Conservation (phyloP, 2,113 vertebrate genomes). For the Corythaixoides concolor region DNA sequence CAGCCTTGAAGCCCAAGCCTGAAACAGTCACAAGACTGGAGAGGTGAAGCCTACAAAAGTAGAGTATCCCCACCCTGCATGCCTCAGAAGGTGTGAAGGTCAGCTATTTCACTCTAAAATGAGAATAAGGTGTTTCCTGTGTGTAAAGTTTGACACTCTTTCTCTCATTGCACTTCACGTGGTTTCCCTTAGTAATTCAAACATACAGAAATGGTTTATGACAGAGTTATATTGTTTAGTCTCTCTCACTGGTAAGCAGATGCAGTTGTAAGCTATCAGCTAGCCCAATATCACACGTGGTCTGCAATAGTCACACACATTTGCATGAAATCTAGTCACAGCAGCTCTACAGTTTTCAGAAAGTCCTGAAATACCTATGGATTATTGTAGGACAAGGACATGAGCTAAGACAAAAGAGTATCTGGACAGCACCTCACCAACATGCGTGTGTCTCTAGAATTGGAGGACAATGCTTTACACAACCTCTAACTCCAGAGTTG, state of each 20-base stretch:
- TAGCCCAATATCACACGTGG: neutral
- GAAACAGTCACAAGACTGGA: neutral
- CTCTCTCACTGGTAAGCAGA: neutral
- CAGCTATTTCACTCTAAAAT: neutral
- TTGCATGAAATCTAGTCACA: neutral
- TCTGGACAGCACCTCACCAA: neutral
- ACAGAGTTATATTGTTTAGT: neutral
- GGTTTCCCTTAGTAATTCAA: neutral
- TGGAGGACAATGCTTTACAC: neutral
- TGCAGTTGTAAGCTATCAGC: neutral
- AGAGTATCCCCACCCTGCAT: neutral
- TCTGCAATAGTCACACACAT: accelerated
- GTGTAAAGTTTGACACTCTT: neutral
- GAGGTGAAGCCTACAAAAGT: neutral
- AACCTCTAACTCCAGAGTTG: neutral
- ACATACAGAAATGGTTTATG: neutral
- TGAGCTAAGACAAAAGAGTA: neutral
- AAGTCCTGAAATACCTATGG: neutral
- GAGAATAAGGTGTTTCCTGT: neutral
- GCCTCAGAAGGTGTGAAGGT: neutral
- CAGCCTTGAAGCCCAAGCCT: conserved; percentile 34
- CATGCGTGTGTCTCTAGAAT: neutral
- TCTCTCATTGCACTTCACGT: neutral
- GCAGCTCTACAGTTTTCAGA: neutral
- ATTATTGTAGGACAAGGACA: neutral